Evolutionary conservation across 2,113 vertebrate species (phyloP).

Genomic region (Rhinichthys klamathensis): DNA sequence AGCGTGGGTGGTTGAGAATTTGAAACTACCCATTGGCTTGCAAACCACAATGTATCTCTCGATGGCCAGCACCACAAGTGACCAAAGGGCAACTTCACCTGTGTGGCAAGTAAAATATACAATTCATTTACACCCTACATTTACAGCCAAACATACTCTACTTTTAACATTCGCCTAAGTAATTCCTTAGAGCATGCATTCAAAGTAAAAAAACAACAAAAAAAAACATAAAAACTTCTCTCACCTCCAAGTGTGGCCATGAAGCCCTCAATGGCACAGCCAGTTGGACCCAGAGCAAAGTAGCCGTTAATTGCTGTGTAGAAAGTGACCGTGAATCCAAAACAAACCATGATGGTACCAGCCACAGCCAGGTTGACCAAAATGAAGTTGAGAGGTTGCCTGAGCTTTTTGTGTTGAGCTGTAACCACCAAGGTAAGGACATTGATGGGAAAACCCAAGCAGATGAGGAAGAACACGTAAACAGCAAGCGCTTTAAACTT

Average conservation of each 20-base stretch:
- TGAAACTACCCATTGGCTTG: slow-evolving; percentile 79
- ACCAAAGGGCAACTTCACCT: slow-evolving; percentile 77
- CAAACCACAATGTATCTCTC: slow-evolving; percentile 77
- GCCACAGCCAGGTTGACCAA: slow-evolving; percentile 76
- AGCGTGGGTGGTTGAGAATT: slow-evolving; percentile 69
- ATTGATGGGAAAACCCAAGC: slow-evolving; percentile 74
- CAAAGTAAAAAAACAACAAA: slow-evolving; percentile 74
- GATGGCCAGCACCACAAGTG: slow-evolving; percentile 74
- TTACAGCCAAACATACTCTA: neutral
- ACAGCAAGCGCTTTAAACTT: slow-evolving; percentile 68
- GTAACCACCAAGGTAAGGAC: slow-evolving; percentile 76
- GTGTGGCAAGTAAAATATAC: neutral
- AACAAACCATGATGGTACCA: slow-evolving; percentile 72
- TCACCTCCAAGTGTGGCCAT: slow-evolving; percentile 78
- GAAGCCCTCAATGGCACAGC: slow-evolving; percentile 76
- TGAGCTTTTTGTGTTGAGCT: slow-evolving; percentile 80
- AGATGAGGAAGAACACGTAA: slow-evolving; percentile 81
- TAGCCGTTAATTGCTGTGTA: slow-evolving; percentile 72
- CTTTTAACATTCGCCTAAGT: neutral
- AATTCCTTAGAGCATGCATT: slow-evolving; percentile 57
- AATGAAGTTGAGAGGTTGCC: slow-evolving; percentile 81
- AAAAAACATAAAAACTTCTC: slow-evolving; percentile 79
- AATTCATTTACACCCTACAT: neutral
- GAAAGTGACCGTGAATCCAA: slow-evolving; percentile 77
- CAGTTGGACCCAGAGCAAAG: slow-evolving; percentile 70